phyloP scores from a whole-genome alignment of 1,140 invertebrate genomes.

The Panulirus ornatus region DNA sequence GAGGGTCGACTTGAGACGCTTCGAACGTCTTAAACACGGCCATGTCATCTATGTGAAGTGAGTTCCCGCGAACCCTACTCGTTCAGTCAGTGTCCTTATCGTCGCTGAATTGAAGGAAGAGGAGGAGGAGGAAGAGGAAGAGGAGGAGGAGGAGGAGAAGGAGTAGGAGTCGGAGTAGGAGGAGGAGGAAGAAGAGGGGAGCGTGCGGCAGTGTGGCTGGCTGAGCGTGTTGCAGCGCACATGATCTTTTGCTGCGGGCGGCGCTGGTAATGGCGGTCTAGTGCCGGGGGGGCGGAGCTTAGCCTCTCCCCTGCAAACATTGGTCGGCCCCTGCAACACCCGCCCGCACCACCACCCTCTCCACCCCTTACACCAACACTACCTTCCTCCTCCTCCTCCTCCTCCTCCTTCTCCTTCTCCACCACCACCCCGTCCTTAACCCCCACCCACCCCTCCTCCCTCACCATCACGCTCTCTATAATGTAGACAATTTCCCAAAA shows the following conservation, averaged over 20 bases:
- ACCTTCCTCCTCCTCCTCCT: background rate
- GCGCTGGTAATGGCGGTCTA: conserved; percentile 53
- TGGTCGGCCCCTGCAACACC: conserved; percentile 49
- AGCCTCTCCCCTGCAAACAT: conserved; percentile 50
- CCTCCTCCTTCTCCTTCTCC: background rate
- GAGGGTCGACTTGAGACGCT: no score
- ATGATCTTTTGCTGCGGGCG: conserved; percentile 60
- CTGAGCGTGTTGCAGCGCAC: conserved; percentile 23
- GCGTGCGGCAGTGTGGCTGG: background rate
- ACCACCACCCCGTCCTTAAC: background rate
- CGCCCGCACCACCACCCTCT: no score
- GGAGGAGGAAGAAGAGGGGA: background rate
- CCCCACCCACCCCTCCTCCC: background rate
- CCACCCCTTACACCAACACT: conserved; percentile 40
- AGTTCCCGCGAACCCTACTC: no score
- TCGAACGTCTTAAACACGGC: no score
- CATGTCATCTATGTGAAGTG: no score
- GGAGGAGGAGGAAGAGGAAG: no score
- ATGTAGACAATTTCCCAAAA: conserved; percentile 26
- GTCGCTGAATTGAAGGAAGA: no score
- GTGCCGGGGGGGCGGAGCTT: conserved; percentile 52
- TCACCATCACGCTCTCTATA: conserved; percentile 30
- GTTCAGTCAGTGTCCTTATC: no score
- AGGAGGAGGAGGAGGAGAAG: background rate
- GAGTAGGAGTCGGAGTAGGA: background rate